These are phyloP conservation scores for Anolis apletophallus DNA, from an alignment of 2,797 vertebrate genomes.

Conservation along the genomic window DNA sequence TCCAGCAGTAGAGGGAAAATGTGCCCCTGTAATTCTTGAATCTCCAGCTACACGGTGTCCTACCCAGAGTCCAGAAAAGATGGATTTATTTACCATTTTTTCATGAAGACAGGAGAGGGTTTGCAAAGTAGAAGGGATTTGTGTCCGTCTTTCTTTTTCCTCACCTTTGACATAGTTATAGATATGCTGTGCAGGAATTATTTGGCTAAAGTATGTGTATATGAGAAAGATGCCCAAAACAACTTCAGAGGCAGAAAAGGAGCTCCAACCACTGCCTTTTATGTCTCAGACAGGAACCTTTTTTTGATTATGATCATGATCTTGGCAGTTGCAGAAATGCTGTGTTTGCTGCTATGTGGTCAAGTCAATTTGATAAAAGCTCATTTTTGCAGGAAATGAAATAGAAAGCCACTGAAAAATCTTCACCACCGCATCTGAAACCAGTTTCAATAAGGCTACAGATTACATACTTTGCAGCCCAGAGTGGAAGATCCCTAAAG, in stretches of 20 bases:
- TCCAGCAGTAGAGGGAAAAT: background rate
- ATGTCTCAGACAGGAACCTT: background rate
- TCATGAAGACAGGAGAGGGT: no score
- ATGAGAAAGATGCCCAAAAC: background rate
- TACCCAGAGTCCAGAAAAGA: background rate
- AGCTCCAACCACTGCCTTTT: background rate
- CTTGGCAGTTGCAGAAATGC: background rate
- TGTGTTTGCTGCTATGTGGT: background rate
- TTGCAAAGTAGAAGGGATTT: background rate
- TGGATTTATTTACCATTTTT: background rate
- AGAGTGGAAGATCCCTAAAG: conserved; percentile 16
- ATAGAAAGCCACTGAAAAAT: conserved; percentile 30
- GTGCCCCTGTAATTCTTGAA: background rate
- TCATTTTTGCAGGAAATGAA: conserved; percentile 42
- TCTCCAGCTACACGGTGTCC: background rate
- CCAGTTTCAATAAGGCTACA: background rate
- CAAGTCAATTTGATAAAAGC: background rate
- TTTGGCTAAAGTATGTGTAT: background rate
- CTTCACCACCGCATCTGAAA: background rate
- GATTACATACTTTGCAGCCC: background rate
- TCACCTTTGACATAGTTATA: background rate
- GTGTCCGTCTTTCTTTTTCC: background rate
- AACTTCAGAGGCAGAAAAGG: background rate
- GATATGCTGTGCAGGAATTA: background rate
- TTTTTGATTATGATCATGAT: background rate